Percentiles rank a stretch among this genome's conserved stretches.
These are phyloP conservation scores for Triplophysa siluroides DNA, from an alignment of 2,113 vertebrate species.

Conservation along the genomic window DNA sequence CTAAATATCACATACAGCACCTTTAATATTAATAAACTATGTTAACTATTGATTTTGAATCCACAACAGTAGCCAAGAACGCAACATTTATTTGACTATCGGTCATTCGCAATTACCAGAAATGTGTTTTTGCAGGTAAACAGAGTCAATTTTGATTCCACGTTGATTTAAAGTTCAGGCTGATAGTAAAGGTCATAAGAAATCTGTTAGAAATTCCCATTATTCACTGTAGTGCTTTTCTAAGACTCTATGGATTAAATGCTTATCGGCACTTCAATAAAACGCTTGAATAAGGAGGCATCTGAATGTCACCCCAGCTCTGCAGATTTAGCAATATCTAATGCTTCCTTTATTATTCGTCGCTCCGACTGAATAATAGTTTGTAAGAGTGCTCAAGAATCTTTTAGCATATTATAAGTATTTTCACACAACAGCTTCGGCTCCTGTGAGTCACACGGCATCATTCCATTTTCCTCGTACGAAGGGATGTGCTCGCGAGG, in stretches of 20 bases:
- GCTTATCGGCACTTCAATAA: constrained; percentile 41
- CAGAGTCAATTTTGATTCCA: neutral
- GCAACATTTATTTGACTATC: no score
- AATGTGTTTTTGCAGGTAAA: neutral
- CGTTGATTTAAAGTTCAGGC: neutral
- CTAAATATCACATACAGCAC: no score
- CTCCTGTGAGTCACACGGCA: constrained; percentile 32
- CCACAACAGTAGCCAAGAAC: no score
- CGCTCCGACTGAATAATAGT: constrained; percentile 34
- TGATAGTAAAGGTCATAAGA: constrained; percentile 28
- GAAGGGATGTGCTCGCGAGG: constrained; percentile 7
- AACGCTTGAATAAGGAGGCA: constrained; percentile 40
- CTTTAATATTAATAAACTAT: no score
- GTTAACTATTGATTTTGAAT: no score
- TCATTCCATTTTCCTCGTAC: constrained; percentile 33
- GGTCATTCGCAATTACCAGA: neutral
- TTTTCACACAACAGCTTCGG: constrained; percentile 30
- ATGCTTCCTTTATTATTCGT: constrained; percentile 56
- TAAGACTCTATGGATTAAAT: constrained; percentile 35
- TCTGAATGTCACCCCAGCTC: constrained; percentile 55
- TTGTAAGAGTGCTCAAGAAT: constrained; percentile 27
- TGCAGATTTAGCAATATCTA: constrained; percentile 45
- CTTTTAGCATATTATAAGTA: constrained; percentile 39
- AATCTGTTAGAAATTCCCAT: constrained; percentile 35
- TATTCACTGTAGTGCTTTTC: constrained; percentile 11